Base-by-base conservation (phyloP, 2,888 invertebrate genomes). In the Lepidocyrtoides sp. region DNA sequence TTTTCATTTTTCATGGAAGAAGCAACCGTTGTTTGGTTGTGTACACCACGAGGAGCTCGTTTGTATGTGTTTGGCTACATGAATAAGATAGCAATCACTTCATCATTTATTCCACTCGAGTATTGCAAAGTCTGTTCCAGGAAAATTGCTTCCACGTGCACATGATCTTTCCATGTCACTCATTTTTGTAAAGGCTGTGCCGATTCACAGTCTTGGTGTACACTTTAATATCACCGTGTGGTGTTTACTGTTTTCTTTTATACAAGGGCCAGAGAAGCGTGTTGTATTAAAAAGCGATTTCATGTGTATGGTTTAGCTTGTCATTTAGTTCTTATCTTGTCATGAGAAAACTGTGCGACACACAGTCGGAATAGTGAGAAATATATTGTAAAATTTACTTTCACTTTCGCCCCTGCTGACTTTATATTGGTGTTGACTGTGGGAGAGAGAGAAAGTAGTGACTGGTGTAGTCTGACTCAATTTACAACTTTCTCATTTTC, bases 71-170 rank as follows among this genome's bases (percentile, higher is more conserved):
- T 23, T 51, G 51, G 66, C n/a, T 81, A 89, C 82, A 89, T 41
- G 88, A 89, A 82, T 81, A 60, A 84, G 90, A 90, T 90, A 90
- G 66, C 54, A 77, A 84, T 90, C 90, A 60, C 66, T 83, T 82
- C 83, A 89, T 89, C 89, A 89, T 60, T 57, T 89, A 90, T 90
- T 90, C 90, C 51, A 60, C 29, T 12, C 84, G 66, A 84, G 84
- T 90, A 84, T 32, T 54, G 20, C 48, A 26, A 66, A 84, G 84
- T 79, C 63, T 84, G 84, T 77, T 84, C 32, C 26, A 77, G 44
- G 79, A 32, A 84, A 90, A 90, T 90, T 77, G 84, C 77, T 79
- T 90, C 90, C 90, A 90, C 90, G 90, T 90, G 90, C 90, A 84
- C 90, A 90, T 32, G 72, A 82, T 83, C 57, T 69, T 82, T 81